Percentiles rank a stretch among this genome's conserved stretches.
phyloP scores from a whole-genome alignment of 2,888 invertebrate genomes.

The Trachelus stipa region DNA sequence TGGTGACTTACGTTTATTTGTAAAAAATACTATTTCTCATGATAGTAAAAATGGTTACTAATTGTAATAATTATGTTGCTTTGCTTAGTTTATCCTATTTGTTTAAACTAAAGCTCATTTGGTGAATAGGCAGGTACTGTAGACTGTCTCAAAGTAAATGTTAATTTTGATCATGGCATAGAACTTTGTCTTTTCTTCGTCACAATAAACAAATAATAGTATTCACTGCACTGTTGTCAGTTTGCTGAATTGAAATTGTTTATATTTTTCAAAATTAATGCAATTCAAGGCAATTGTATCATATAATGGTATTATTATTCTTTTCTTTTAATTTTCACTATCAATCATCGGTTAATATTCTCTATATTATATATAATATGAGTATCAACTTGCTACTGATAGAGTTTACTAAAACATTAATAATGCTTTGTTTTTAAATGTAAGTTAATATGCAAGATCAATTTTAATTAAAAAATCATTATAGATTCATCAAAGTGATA shows the following conservation, averaged over 20 bases:
- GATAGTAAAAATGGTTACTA: not conserved
- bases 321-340: not conserved
- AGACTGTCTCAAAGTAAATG: not conserved
- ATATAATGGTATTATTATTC: no score
- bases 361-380: not conserved
- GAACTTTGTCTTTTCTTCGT: not conserved
- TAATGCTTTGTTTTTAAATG: not conserved
- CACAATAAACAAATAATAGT: not conserved
- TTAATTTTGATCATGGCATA: not conserved
- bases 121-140: not conserved
- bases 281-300: not conserved
- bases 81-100: not conserved
- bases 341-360: not conserved
- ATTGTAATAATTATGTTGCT: not conserved
- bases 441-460: not conserved
- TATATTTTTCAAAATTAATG: not conserved
- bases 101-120: not conserved
- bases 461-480: not conserved
- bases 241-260: not conserved
- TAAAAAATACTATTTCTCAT: not conserved
- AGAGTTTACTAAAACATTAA: not conserved
- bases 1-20: not conserved
- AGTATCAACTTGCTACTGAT: not conserved
- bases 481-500: not conserved
- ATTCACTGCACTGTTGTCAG: not conserved